Evolutionary conservation across 2,888 invertebrate species (phyloP).

Genomic region (Caenorhabditis sp.): DNA sequence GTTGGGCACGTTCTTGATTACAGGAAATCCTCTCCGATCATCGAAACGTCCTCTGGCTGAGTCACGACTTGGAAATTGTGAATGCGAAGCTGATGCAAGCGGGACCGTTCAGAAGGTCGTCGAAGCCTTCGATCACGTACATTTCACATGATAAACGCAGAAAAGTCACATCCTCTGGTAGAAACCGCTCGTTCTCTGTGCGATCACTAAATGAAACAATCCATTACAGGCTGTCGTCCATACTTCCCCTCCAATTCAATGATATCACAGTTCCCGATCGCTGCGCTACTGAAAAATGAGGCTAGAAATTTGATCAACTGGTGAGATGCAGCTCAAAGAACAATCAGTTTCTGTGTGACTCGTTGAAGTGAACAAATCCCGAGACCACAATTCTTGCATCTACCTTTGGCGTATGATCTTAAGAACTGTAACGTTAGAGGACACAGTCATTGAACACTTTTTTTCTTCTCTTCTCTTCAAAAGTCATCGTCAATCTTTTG

Average conservation of each 20-base stretch:
- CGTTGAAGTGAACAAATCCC: too few species aligned
- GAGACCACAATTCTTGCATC: conserved; percentile 3
- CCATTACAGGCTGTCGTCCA: conserved; percentile 48
- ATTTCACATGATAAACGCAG: conserved; percentile 52
- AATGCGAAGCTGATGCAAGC: conserved; percentile 42
- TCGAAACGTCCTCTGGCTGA: conserved; percentile 39
- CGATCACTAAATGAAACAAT: conserved; percentile 37
- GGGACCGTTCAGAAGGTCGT: conserved; percentile 32
- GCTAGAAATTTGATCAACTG: conserved; percentile 39
- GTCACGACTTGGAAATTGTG: conserved; percentile 39
- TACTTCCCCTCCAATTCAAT: conserved; percentile 47
- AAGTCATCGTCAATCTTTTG: conserved; percentile 42
- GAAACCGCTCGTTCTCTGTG: conserved; percentile 41
- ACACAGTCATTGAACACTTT: conserved; percentile 38
- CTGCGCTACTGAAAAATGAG: conserved; percentile 39
- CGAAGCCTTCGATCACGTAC: conserved; percentile 36
- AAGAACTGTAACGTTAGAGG: background rate
- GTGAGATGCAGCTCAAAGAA: conserved; percentile 33
- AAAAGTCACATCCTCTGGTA: conserved; percentile 47
- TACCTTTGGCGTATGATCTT: conserved; percentile 3
- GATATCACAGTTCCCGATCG: conserved; percentile 37
- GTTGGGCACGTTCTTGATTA: conserved; percentile 4
- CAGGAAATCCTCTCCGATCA: conserved; percentile 42
- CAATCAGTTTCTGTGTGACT: conserved; percentile 3
- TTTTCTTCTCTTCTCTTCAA: conserved; percentile 35